Evolutionary conservation across 2,113 vertebrate species (phyloP), one percentile per base, ranked within the genome.

Genomic region (Hippolais icterina): DNA sequence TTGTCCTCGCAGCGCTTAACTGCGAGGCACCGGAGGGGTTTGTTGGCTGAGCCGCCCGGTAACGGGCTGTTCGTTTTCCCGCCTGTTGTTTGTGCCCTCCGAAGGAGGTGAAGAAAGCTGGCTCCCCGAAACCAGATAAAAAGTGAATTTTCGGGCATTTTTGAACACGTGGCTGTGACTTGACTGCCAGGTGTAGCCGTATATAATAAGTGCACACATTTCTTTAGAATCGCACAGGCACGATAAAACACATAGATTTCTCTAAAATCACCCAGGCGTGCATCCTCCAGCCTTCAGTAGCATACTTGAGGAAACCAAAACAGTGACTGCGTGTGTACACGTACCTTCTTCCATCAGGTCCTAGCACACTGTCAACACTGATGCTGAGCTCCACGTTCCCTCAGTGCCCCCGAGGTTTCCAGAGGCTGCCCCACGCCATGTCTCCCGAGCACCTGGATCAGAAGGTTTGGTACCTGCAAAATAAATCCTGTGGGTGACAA

Each of bases 371-470:
- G 20, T 6, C 35, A 20, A 12, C n/a, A 1, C 9, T 2, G 22
- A 17, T 37, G 72, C 68, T 22, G 28, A 60, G 12, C 41, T 52
- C 37, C 5, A 2, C 1, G 0, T 14, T 61, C 54, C 50, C 15
- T 72, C 9, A 6, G 4, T 15, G 41, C 23, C 9, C 47, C 5
- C 4, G 1, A 49, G 42, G 20, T 23, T 77, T 64, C 46, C 20
- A 14, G 54, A 39, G 41, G 41, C n/a, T 89, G 57, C 25, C 11
- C 24, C 5, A 0, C 1, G 2, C 59, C 0, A 0, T 9, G 1
- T 15, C 11, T 75, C 42, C 42, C 7, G 0, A 35, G 21, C 46
- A 23, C 14, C 33, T 15, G 11, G 29, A 6, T 53, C 14, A n/a
- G 31, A n/a, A 71, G 25, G 12, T 22, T n/a, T 33, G 2, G 2